Conservation (phyloP, 2,797 vertebrate genomes). For the Kryptopterus vitreolus region DNA sequence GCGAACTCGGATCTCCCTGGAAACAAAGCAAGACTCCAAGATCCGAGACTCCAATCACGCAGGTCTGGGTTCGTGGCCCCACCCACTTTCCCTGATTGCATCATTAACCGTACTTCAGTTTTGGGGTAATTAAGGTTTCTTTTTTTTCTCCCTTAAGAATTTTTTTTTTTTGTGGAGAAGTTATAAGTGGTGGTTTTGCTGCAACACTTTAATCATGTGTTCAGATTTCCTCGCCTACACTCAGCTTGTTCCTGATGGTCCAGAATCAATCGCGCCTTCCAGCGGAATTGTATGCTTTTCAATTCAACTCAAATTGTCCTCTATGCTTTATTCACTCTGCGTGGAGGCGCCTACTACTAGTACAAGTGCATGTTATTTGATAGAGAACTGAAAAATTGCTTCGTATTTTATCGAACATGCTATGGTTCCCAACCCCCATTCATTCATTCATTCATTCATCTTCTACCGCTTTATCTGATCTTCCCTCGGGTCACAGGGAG, state of each 20-base stretch:
- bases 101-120: slow-evolving; percentile 30
- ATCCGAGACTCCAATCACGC: slow-evolving; percentile 19
- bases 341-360: too few relatives aligned
- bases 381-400: not conserved
- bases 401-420: not conserved
- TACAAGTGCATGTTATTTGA: not conserved
- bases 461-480: too few relatives aligned
- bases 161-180: not conserved
- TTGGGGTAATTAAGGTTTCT: slow-evolving; percentile 21
- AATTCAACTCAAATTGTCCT: too few relatives aligned
- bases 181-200: slow-evolving; percentile 11
- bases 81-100: slow-evolving; percentile 16
- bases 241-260: not conserved
- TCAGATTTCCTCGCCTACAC: not conserved
- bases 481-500: too few relatives aligned
- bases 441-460: too few relatives aligned
- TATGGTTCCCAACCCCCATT: too few relatives aligned
- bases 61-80: not conserved
- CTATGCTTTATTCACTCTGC: too few relatives aligned
- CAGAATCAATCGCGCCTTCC: not conserved
- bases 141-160: slow-evolving; percentile 4
- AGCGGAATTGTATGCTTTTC: not conserved
- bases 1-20: slow-evolving; percentile 27
- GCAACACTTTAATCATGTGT: not conserved
- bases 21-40: slow-evolving; percentile 8